Percentiles rank a stretch among this genome's conserved stretches.
Evolutionary conservation across 2,888 invertebrate species (phyloP).

Genomic region (Coleophora flavipennella): DNA sequence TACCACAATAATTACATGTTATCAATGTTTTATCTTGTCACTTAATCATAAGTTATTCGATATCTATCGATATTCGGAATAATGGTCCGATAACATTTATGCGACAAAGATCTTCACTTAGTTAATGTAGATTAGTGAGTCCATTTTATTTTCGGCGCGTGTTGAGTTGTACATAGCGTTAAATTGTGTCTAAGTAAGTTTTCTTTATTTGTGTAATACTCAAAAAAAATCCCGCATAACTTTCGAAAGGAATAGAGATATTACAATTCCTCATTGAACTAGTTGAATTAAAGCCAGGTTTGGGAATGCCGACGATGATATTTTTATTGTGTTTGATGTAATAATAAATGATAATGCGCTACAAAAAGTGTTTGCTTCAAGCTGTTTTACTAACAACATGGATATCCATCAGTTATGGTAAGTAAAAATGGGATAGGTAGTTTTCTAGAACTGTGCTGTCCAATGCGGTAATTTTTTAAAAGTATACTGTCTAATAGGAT

Average conservation of each 20-base stretch:
- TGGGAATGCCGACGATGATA: constrained; percentile 23
- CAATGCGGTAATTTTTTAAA: too few species aligned
- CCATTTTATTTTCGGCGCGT: background rate
- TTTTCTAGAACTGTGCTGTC: too few species aligned
- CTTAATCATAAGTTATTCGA: background rate
- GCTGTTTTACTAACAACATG: constrained; percentile 16
- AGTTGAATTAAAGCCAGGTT: constrained; percentile 8
- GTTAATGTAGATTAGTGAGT: constrained; percentile 1
- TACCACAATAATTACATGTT: too few species aligned
- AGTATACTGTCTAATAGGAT: too few species aligned
- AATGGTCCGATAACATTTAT: constrained; percentile 4
- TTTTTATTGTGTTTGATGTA: constrained; percentile 5
- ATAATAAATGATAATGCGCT: constrained; percentile 15
- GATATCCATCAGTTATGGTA: constrained; percentile 24
- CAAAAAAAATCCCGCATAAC: too few species aligned
- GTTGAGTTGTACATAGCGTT: background rate
- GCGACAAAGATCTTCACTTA: background rate
- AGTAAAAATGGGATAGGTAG: too few species aligned
- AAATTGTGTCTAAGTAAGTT: constrained; percentile 1
- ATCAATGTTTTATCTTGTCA: background rate
- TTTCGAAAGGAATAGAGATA: background rate
- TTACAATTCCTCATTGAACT: background rate
- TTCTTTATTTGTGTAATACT: background rate
- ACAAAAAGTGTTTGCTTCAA: constrained; percentile 13
- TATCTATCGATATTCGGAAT: constrained; percentile 4